Evolutionary conservation across 2,888 invertebrate genomes (phyloP).

Genomic region (Ryuthela nishihirai): DNA sequence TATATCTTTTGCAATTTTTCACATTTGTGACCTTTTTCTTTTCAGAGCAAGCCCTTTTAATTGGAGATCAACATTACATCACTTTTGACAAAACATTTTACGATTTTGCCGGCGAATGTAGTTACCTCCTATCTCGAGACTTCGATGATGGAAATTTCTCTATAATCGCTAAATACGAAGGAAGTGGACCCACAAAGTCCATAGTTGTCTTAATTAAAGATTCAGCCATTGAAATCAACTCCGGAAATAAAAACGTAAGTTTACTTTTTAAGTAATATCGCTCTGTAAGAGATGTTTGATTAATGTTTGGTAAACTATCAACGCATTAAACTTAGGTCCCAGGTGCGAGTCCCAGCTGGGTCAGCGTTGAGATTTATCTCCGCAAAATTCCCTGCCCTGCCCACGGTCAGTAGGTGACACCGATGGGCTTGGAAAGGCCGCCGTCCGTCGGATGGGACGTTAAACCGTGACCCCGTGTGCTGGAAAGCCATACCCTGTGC

Average conservation of each 20-base stretch:
- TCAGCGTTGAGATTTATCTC: too few species aligned
- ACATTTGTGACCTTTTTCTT: background rate
- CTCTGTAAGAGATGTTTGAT: too few species aligned
- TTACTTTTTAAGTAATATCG: background rate
- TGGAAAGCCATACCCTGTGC: too few species aligned
- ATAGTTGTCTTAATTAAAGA: conserved; percentile 13
- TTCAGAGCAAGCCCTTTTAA: conserved; percentile 61
- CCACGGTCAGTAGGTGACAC: too few species aligned
- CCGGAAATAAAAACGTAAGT: conserved; percentile 14
- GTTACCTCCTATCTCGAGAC: conserved; percentile 78
- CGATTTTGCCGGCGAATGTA: conserved; percentile 74
- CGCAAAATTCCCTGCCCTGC: too few species aligned
- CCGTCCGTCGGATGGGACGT: too few species aligned
- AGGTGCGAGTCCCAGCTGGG: too few species aligned
- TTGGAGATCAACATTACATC: conserved; percentile 77
- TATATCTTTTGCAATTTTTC: too few species aligned
- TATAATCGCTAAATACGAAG: conserved; percentile 67
- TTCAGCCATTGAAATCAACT: conserved; percentile 9
- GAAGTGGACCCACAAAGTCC: conserved; percentile 43
- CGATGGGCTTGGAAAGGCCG: too few species aligned
- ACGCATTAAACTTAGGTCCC: too few species aligned
- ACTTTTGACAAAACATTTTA: conserved; percentile 81
- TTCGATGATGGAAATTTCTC: conserved; percentile 82
- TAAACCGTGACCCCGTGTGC: too few species aligned
- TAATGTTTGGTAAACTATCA: too few species aligned